These are phyloP conservation scores for Lepidonotus clava DNA, from an alignment of 2,888 invertebrate species.

Conservation along the genomic window DNA sequence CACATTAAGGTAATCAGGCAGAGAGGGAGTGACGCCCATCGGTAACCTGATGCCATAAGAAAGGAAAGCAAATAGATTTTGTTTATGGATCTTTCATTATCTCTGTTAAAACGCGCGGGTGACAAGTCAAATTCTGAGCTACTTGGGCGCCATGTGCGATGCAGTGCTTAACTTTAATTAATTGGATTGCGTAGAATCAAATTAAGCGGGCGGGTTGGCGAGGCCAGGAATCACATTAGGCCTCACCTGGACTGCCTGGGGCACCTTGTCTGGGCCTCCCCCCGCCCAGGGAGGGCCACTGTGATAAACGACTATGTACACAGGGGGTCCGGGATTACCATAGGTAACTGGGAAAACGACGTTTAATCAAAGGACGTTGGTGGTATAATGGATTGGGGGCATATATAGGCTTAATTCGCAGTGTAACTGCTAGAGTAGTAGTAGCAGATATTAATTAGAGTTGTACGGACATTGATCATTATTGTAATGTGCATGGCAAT, in stretches of 20 bases:
- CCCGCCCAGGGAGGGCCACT: too few relatives aligned
- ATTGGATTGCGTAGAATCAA: slow-evolving; percentile 51
- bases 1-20: slow-evolving; percentile 23
- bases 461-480: too few relatives aligned
- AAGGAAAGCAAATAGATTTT: slow-evolving; percentile 12
- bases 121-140: slow-evolving; percentile 25
- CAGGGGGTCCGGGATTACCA: neutral
- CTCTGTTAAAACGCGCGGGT: slow-evolving; percentile 1
- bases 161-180: slow-evolving; percentile 53
- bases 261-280: neutral
- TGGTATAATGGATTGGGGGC: too few relatives aligned
- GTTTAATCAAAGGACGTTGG: too few relatives aligned
- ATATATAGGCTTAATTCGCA: too few relatives aligned
- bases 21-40: neutral
- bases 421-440: too few relatives aligned
- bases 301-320: too few relatives aligned
- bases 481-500: too few relatives aligned
- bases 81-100: slow-evolving; percentile 41
- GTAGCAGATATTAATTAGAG: too few relatives aligned
- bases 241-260: neutral
- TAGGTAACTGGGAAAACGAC: neutral
- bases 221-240: slow-evolving; percentile 38
- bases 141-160: slow-evolving; percentile 31
- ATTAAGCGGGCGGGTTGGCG: slow-evolving; percentile 2
- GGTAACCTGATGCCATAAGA: neutral